Conservation (phyloP, 2,797 vertebrate genomes). For the Astyanax mexicanus region DNA sequence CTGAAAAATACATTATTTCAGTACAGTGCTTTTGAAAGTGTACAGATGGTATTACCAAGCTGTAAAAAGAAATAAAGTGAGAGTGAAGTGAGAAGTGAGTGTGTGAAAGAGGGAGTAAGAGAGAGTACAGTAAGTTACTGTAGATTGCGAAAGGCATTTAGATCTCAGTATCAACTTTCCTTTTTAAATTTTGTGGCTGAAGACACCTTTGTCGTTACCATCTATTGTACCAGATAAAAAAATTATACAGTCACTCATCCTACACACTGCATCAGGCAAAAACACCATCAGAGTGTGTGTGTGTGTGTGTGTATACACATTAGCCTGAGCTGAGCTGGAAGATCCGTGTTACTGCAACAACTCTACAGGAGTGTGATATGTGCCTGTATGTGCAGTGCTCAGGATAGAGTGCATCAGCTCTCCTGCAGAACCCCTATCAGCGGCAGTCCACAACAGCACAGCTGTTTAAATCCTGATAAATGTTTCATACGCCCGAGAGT, state of each 20-base stretch:
- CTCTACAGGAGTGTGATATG: conserved; percentile 9
- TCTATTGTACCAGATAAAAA: not conserved
- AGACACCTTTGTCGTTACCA: too few relatives aligned
- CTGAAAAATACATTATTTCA: too few relatives aligned
- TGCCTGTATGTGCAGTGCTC: conserved; percentile 1
- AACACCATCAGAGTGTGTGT: not conserved
- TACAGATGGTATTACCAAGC: not conserved
- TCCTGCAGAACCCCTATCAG: conserved; percentile 19
- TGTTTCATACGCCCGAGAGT: conserved; percentile 38
- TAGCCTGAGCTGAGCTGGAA: not conserved
- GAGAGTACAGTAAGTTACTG: not conserved
- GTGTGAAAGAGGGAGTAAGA: not conserved
- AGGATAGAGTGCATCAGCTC: conserved; percentile 6
- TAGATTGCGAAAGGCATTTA: not conserved
- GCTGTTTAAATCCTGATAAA: conserved; percentile 42
- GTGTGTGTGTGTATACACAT: not conserved
- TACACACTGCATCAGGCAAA: not conserved
- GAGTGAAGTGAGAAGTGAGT: not conserved
- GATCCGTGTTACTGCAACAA: conserved; percentile 10
- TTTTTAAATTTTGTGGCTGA: not conserved
- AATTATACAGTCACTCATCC: not conserved
- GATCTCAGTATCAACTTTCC: not conserved
- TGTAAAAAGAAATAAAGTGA: not conserved
- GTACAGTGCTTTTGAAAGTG: too few relatives aligned
- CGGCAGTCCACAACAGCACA: not conserved